Percentiles rank a stretch among this genome's conserved stretches.
These are phyloP conservation scores for Lithobates pipiens DNA, from an alignment of 2,797 vertebrate genomes.

Conservation along the genomic window DNA sequence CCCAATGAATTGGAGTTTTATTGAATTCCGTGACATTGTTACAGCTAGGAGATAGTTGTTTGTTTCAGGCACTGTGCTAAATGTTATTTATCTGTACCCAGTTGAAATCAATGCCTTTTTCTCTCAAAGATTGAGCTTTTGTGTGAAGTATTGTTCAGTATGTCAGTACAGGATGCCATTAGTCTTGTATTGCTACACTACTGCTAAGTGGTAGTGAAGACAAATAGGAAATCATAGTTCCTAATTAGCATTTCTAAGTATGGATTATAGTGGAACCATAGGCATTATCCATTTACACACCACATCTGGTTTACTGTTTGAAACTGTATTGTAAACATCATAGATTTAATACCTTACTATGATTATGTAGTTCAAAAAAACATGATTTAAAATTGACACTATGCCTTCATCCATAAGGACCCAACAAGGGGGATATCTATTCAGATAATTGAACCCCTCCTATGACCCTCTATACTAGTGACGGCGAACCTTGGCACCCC, in stretches of 20 bases:
- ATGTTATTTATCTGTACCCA: constrained; percentile 25
- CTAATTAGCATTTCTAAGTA: not conserved
- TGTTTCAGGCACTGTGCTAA: constrained; percentile 22
- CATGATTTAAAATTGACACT: no score
- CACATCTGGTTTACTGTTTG: no score
- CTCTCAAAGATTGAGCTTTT: not conserved
- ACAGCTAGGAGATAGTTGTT: constrained; percentile 36
- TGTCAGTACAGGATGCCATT: constrained; percentile 7
- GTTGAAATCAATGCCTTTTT: constrained; percentile 8
- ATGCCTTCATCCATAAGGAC: no score
- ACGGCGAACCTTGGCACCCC: no score
- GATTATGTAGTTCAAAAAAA: no score
- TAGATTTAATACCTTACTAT: no score
- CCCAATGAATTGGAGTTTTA: constrained; percentile 31
- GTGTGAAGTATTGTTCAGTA: constrained; percentile 2
- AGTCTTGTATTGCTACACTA: not conserved
- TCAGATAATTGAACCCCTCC: no score
- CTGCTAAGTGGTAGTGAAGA: not conserved
- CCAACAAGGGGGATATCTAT: no score
- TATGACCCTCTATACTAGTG: no score
- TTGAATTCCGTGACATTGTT: constrained; percentile 44
- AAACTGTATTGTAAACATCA: no score
- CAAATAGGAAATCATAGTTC: not conserved
- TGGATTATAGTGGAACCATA: not conserved
- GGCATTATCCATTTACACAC: no score